These are phyloP conservation scores for Irena cyanogastra DNA, from an alignment of 2,113 vertebrate genomes.

Conservation along the genomic window DNA sequence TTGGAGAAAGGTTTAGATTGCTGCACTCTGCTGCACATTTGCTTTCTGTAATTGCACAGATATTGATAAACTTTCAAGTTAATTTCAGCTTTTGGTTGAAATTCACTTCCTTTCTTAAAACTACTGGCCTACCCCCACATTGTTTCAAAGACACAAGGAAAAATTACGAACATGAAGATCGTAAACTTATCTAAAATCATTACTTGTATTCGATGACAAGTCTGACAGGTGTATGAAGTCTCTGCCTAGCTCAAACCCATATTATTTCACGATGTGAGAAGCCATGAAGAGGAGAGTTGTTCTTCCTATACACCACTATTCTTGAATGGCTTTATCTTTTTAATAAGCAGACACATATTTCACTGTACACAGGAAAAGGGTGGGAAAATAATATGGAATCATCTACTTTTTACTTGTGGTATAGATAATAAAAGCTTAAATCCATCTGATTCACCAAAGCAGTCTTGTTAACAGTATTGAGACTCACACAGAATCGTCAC, in stretches of 20 bases:
- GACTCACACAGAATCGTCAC: background rate
- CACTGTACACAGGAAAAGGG: background rate
- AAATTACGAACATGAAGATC: background rate
- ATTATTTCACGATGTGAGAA: background rate
- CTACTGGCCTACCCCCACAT: background rate
- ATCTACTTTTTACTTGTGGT: background rate
- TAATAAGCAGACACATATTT: background rate
- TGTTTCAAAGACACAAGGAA: background rate
- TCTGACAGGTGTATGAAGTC: background rate
- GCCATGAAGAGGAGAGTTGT: background rate
- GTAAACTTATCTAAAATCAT: background rate
- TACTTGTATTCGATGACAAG: background rate
- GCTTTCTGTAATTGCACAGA: background rate
- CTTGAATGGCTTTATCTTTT: background rate
- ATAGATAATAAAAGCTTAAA: background rate
- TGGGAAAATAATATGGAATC: background rate
- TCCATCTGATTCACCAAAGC: background rate
- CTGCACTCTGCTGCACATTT: background rate
- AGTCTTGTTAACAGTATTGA: background rate
- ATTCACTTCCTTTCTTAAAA: background rate
- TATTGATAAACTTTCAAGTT: background rate
- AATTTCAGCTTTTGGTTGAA: background rate
- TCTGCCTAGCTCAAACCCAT: background rate
- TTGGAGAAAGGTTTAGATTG: background rate
- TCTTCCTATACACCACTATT: background rate